Evolutionary conservation across 2,797 vertebrate species (phyloP), one percentile per base, ranked within the genome.

Genomic region (Cuniculus paca): DNA sequence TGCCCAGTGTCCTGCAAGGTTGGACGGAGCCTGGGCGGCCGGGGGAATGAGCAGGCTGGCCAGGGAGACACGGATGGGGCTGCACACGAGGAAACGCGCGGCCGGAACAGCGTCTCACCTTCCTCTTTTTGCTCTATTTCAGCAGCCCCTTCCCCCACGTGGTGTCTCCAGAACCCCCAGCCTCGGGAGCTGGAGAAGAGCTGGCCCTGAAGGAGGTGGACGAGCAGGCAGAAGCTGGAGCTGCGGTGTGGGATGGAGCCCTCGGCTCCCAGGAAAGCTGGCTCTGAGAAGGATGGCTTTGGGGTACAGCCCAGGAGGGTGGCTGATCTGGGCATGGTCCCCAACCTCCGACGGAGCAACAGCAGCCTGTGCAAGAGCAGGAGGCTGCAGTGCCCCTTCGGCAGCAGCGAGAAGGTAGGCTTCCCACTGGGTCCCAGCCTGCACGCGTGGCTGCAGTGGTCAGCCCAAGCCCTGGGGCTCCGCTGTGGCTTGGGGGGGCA

Each of bases 341-440:
- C 98, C 87, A 98, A 98, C 80, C 97, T 98, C 83, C 96, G 60
- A 83, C 94, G 92, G 65, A 98, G 98, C 96, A 98, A 95, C 0
- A 98, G 98, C 83, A 97, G 95, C 0, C 79, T 98, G 63, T 93
- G 78, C 0, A 98, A 16, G 94, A 96, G 77, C 89, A 97, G 96
- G 87, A n/a, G 96, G 85, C 80, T 90, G 0, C 98, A 97, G 96
- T 96, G 93, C 42, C 74, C 92, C 19, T 2, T 74, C 0, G 31
- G 97, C 90, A 97, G 31, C 97, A 97, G 96, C 12, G 98, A 98
- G 78, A 98, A 98, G 98, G 99, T 97, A 95, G 96, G 97, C 2
- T 50, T n/a, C 28, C 0, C 0, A 11, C 10, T 6, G 42, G 84
- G 28, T 52, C 12, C 19, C 28, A 9, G n/a, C 14, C 8, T 2